phyloP scores from a whole-genome alignment of 2,113 vertebrate genomes.

The Nothoprocta perdicaria region DNA sequence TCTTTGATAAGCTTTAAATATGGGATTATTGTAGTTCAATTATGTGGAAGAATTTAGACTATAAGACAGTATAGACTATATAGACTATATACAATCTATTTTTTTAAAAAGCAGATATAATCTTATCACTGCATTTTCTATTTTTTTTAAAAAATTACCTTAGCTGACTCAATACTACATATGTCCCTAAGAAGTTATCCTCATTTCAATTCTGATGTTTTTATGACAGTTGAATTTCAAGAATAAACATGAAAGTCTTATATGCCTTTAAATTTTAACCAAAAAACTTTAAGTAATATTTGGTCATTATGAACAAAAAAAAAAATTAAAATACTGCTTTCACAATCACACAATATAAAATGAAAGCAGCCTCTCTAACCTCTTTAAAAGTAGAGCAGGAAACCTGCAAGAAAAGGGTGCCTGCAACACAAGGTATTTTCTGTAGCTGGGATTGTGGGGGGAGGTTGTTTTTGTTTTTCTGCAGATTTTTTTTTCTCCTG shows the following conservation, averaged over 20 bases:
- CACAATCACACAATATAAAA: neutral
- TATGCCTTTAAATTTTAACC: neutral
- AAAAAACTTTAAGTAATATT: neutral
- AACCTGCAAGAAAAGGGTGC: conserved; percentile 5
- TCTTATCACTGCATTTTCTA: neutral
- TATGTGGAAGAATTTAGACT: neutral
- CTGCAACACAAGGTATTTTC: conserved; percentile 31
- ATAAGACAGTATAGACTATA: neutral
- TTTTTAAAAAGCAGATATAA: neutral
- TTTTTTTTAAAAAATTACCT: neutral
- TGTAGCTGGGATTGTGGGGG: conserved; percentile 17
- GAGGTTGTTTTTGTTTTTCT: neutral
- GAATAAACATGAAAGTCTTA: neutral
- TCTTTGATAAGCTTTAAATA: neutral
- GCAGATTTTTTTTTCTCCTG: conserved; percentile 10
- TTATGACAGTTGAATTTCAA: neutral
- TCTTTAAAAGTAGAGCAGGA: neutral
- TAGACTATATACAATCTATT: neutral
- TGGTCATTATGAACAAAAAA: neutral
- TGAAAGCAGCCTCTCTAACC: conserved; percentile 4
- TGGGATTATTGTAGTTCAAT: neutral
- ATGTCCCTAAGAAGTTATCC: neutral
- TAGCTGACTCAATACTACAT: neutral
- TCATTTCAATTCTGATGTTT: neutral
- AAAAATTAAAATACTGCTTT: neutral